A percentile compares a stretch with the other conserved stretches of the same genome.
Conservation (phyloP, 2,113 vertebrate genomes). For the Dipodomys ordii region DNA sequence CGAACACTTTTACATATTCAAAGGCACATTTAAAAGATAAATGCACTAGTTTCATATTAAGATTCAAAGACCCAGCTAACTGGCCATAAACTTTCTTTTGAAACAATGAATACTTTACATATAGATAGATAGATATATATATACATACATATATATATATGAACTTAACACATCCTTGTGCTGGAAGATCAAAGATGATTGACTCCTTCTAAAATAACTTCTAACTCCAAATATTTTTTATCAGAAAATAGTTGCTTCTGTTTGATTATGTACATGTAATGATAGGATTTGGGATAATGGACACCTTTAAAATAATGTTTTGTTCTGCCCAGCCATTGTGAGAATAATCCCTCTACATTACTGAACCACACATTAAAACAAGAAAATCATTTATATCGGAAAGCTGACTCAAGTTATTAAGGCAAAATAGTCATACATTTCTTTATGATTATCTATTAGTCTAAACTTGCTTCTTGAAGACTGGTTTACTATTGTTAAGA, state of each 20-base stretch:
- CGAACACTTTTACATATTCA: not conserved
- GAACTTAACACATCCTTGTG: not conserved
- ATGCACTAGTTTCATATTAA: conserved; percentile 27
- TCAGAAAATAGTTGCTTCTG: not conserved
- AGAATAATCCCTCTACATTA: not conserved
- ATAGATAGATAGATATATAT: not conserved
- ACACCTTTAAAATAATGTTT: conserved; percentile 28
- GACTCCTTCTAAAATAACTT: conserved; percentile 22
- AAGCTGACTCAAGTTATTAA: conserved; percentile 18
- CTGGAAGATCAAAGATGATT: not conserved
- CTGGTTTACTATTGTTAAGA: not conserved
- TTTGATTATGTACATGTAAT: conserved; percentile 36
- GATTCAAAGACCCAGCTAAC: not conserved
- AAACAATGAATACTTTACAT: not conserved
- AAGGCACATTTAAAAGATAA: not conserved
- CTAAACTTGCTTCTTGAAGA: not conserved
- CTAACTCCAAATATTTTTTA: conserved; percentile 16
- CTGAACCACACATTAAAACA: conserved; percentile 1
- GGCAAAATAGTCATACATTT: not conserved
- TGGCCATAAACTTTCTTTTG: not conserved
- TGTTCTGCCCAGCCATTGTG: not conserved
- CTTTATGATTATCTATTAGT: not conserved
- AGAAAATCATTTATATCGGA: not conserved
- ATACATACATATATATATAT: not conserved
- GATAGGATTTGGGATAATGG: not conserved